Evolutionary conservation across 2,888 invertebrate genomes (phyloP).

Genomic region (Metallyticus violacea): DNA sequence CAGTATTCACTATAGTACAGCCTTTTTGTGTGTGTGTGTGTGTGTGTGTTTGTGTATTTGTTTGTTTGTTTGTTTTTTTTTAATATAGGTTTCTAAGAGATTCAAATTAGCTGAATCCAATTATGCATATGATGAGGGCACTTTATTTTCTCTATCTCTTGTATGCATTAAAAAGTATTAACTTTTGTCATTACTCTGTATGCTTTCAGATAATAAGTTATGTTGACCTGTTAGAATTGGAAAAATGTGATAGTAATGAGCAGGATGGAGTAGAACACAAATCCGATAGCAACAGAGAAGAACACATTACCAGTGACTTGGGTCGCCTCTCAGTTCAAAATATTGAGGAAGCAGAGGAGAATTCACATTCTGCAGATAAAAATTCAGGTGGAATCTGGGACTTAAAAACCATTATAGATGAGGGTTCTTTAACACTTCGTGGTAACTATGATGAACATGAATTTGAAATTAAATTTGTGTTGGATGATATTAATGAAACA

Average conservation of each 20-base stretch:
- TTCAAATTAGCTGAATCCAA: too few relatives aligned
- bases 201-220: slow-evolving; percentile 28
- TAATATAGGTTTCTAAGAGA: too few relatives aligned
- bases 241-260: not conserved
- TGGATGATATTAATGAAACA: not conserved
- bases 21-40: too few relatives aligned
- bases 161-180: too few relatives aligned
- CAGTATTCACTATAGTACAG: too few relatives aligned
- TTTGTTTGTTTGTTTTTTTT: too few relatives aligned
- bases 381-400: not conserved
- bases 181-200: too few relatives aligned
- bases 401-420: not conserved
- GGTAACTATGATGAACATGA: not conserved
- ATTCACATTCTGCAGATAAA: not conserved
- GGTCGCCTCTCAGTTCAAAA: not conserved
- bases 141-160: too few relatives aligned
- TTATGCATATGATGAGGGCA: too few relatives aligned
- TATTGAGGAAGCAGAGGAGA: not conserved
- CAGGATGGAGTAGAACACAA: not conserved
- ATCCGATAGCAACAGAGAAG: not conserved
- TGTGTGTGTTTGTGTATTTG: too few relatives aligned
- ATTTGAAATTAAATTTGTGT: not conserved
- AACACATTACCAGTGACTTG: not conserved
- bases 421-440: not conserved
- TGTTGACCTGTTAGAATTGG: slow-evolving; percentile 24